Evolutionary conservation across 2,888 invertebrate genomes (phyloP).

Genomic region (Belgica antarctica): DNA sequence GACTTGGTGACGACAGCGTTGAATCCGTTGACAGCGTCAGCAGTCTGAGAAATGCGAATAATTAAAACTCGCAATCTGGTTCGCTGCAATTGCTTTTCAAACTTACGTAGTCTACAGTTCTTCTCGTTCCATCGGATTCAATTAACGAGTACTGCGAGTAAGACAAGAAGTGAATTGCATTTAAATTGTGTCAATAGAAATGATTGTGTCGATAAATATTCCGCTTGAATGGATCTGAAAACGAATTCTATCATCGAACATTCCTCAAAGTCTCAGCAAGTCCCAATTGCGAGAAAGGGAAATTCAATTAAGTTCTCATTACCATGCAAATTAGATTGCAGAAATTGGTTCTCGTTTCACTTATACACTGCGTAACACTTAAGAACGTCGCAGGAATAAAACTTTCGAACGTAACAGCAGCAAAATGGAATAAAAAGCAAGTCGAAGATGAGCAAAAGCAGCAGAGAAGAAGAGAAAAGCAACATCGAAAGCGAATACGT

Average conservation of each 20-base stretch:
- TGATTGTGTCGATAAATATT: neutral
- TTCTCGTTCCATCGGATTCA: slow-evolving; percentile 27
- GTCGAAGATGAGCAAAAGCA: slow-evolving; percentile 17
- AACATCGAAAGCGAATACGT: neutral
- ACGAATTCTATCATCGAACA: neutral
- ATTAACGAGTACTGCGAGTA: slow-evolving; percentile 19
- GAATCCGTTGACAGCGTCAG: slow-evolving; percentile 40
- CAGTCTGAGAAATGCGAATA: slow-evolving; percentile 28
- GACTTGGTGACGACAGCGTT: slow-evolving; percentile 36
- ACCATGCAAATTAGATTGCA: slow-evolving; percentile 31
- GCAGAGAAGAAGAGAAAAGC: slow-evolving; percentile 14
- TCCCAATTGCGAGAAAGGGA: neutral
- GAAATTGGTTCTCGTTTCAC: neutral
- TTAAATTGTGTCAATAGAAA: neutral
- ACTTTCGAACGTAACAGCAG: neutral
- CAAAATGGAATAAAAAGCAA: slow-evolving; percentile 2
- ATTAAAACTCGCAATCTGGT: neutral
- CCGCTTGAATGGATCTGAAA: neutral
- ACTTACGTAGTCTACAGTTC: slow-evolving; percentile 41
- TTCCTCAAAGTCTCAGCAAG: neutral
- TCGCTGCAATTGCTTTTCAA: neutral
- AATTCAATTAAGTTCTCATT: slow-evolving; percentile 36
- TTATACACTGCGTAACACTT: slow-evolving; percentile 11
- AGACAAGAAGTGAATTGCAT: neutral
- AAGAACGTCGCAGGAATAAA: neutral